A percentile compares a stretch with the other conserved stretches of the same genome.
These are phyloP conservation scores for Gallinago jamesoni DNA, from an alignment of 2,113 vertebrate species.

Conservation along the genomic window DNA sequence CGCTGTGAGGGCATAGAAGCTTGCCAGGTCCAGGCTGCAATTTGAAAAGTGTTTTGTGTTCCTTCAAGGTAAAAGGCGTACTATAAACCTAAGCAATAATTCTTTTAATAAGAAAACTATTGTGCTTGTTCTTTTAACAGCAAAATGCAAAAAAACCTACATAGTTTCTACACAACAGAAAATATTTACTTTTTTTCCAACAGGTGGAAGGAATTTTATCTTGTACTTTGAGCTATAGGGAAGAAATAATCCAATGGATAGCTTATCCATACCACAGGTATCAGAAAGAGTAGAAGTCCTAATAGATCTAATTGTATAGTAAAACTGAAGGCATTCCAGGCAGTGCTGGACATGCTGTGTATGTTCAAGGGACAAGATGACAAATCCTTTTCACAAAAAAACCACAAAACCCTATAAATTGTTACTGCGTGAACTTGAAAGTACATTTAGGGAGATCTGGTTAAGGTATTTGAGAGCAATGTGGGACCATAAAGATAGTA, in stretches of 20 bases:
- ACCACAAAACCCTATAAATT: neutral
- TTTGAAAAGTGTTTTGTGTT: conserved; percentile 58
- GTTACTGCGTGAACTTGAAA: conserved; percentile 40
- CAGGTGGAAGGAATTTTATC: conserved; percentile 62
- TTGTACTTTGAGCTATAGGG: conserved; percentile 56
- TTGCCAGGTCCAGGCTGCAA: conserved; percentile 48
- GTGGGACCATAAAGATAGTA: neutral
- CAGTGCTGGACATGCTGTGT: neutral
- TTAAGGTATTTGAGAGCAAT: conserved; percentile 28
- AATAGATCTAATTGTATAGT: conserved; percentile 49
- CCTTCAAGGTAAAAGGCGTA: conserved; percentile 49
- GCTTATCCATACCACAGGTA: conserved; percentile 49
- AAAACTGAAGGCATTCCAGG: conserved; percentile 58
- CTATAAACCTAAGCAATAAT: conserved; percentile 52
- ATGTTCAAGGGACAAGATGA: neutral
- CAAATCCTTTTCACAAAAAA: neutral
- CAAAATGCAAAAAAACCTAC: neutral
- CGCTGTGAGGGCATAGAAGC: conserved; percentile 12
- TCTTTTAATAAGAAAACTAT: conserved; percentile 50
- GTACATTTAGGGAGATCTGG: neutral
- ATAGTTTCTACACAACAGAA: neutral
- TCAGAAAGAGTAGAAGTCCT: conserved; percentile 47
- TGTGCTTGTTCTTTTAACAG: conserved; percentile 12
- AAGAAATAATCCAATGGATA: conserved; percentile 50
- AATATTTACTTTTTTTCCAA: neutral